Percentiles rank a stretch among this genome's conserved stretches.
phyloP scores from a whole-genome alignment of 2,888 invertebrate species.

The Ormyrus thymus region DNA sequence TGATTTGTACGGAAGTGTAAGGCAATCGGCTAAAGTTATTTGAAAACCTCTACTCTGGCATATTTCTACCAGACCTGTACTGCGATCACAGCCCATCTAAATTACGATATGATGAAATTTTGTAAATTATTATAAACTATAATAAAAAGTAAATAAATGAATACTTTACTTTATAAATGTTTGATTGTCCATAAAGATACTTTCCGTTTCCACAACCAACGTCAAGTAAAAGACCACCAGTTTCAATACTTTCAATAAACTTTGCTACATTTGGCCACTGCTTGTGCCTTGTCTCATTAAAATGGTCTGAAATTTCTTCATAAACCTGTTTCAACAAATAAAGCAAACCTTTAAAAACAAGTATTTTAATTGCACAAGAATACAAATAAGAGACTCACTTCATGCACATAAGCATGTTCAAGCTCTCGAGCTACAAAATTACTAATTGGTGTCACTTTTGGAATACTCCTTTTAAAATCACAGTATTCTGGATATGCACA shows the following conservation, averaged over 20 bases:
- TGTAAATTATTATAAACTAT: slow-evolving; percentile 48
- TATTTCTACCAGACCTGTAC: slow-evolving; percentile 81
- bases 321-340: slow-evolving; percentile 81
- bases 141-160: slow-evolving; percentile 39
- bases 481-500: slow-evolving; percentile 82
- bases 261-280: slow-evolving; percentile 94
- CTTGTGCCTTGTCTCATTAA: slow-evolving; percentile 94
- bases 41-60: slow-evolving; percentile 80
- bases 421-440: slow-evolving; percentile 79
- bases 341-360: neutral
- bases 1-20: slow-evolving; percentile 83
- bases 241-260: slow-evolving; percentile 83
- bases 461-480: slow-evolving; percentile 76
- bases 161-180: slow-evolving; percentile 56
- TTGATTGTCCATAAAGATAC: slow-evolving; percentile 79
- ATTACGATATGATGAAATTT: slow-evolving; percentile 60
- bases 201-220: slow-evolving; percentile 99
- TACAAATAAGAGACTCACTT: slow-evolving; percentile 72
- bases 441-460: slow-evolving; percentile 62
- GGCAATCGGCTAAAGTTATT: slow-evolving; percentile 86
- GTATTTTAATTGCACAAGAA: neutral
- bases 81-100: slow-evolving; percentile 89
- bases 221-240: slow-evolving; percentile 88
- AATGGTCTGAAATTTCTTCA: slow-evolving; percentile 94
- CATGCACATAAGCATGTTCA: slow-evolving; percentile 87